These are phyloP conservation scores for Mnemiopsis leidyi DNA, from an alignment of 37 sponge, comb jelly and placozoan genomes.

Conservation along the genomic window DNA sequence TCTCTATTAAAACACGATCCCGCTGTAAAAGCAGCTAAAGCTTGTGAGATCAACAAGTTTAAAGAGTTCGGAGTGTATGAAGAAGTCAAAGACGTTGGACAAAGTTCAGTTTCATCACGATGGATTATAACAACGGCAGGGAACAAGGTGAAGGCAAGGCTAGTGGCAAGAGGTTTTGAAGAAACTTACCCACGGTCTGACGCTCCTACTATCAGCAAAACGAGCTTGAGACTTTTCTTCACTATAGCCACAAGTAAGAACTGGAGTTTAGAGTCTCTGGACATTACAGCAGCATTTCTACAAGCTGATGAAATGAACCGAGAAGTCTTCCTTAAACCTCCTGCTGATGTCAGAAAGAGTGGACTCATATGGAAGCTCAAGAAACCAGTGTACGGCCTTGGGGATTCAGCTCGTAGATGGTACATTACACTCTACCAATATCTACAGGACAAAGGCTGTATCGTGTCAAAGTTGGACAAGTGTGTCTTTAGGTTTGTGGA, in stretches of 20 bases:
- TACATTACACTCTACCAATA: neutral
- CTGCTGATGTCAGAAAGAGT: neutral
- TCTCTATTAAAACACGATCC: no score
- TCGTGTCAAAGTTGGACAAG: neutral
- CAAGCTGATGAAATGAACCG: neutral
- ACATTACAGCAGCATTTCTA: slow-evolving; percentile 4
- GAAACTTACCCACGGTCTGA: neutral
- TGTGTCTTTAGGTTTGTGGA: neutral
- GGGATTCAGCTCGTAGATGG: neutral
- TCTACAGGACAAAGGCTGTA: neutral
- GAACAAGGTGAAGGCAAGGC: neutral
- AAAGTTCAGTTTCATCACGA: neutral
- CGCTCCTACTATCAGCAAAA: neutral
- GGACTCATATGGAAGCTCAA: neutral
- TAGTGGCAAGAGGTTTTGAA: slow-evolving; percentile 29
- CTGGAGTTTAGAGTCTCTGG: neutral
- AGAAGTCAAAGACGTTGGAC: slow-evolving; percentile 15
- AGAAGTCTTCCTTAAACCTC: slow-evolving; percentile 9
- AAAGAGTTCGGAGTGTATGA: no score
- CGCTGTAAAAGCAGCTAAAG: no score
- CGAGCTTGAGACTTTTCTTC: neutral
- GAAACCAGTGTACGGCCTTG: neutral
- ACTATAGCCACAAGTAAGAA: neutral
- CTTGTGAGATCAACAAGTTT: no score
- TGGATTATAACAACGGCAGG: neutral